Evolutionary conservation across 2,797 vertebrate genomes (phyloP), one percentile per base, ranked within the genome.

Genomic region (Onychomys arenicola): DNA sequence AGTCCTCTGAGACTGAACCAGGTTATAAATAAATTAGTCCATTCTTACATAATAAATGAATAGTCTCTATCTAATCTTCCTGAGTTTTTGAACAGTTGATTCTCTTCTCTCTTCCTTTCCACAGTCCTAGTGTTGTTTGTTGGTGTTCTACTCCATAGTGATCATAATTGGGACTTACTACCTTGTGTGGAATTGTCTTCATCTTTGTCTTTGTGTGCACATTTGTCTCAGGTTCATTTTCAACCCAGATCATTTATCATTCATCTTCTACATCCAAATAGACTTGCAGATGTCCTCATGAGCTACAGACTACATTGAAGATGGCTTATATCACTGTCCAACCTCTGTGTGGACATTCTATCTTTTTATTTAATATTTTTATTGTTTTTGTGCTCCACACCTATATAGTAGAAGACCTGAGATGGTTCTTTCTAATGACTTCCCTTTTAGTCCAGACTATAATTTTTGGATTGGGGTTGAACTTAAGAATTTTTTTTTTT

Each of bases 191-290:
- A 87, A 67, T 52, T 27, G 0, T 82, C 37, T 93, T 81, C 6
- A 40, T 94, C 37, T 97, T 71, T 29, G 46, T 94, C 37, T 97
- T 71, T 29, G 16, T 96, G 81, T 76, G 21, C 80, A n/a, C 40
- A 61, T 92, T 96, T 97, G 82, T 21, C 25, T 63, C n/a, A 83
- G 95, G 69, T 94, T 98, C 19, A 88, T 85, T 95, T 94, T 91
- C 93, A 95, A 67, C 43, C 32, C n/a, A 37, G 19, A 92, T 19
- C 52, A 52, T 96, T 97, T 89, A 29, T 94, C 55, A n/a, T 37
- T 90, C 46, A 10, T 16, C 29, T 65, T 67, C 46, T 97, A 7
- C 69, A 63, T 96, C 57, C 65, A 96, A 93, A 95, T 92, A 93
- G 85, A 85, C 94, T 95, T 92, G 49, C 34, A 96, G 85, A 93